Evolutionary conservation across 2,113 vertebrate species (phyloP).

Genomic region (Vidua macroura): DNA sequence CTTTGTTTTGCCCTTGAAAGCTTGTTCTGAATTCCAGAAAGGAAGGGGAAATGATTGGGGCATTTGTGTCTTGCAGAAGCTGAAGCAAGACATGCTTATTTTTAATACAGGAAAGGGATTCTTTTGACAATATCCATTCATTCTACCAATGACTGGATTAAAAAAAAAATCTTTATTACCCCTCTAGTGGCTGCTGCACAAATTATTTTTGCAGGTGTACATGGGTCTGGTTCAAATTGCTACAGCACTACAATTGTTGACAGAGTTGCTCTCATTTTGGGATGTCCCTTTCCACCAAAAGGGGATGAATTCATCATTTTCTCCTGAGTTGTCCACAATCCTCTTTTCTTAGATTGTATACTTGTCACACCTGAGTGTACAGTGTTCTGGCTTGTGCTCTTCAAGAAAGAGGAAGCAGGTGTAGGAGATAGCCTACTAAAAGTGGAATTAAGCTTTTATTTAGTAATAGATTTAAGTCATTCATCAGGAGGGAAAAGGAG

Average conservation of each 20-base stretch:
- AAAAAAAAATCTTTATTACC: constrained; percentile 7
- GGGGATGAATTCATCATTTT: background rate
- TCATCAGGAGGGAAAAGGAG: background rate
- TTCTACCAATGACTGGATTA: constrained; percentile 10
- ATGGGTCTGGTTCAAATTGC: constrained; percentile 11
- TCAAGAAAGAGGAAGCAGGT: background rate
- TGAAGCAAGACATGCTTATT: constrained; percentile 30
- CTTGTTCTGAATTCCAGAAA: background rate
- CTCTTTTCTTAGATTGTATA: background rate
- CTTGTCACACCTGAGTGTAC: background rate
- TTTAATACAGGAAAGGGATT: constrained; percentile 53
- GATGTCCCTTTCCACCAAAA: background rate
- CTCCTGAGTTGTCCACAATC: background rate
- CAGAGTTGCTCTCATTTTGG: background rate
- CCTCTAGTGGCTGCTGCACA: constrained; percentile 19
- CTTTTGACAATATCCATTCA: constrained; percentile 43
- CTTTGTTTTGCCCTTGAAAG: constrained; percentile 30
- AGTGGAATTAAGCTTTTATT: background rate
- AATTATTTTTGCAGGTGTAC: constrained; percentile 51
- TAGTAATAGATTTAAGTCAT: background rate
- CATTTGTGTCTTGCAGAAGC: constrained; percentile 21
- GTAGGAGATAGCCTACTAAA: background rate
- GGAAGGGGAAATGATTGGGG: constrained; percentile 17
- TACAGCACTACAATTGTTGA: background rate
- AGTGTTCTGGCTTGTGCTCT: background rate